These are phyloP conservation scores for Selene dorsalis DNA, from an alignment of 2,797 vertebrate genomes.

Conservation along the genomic window DNA sequence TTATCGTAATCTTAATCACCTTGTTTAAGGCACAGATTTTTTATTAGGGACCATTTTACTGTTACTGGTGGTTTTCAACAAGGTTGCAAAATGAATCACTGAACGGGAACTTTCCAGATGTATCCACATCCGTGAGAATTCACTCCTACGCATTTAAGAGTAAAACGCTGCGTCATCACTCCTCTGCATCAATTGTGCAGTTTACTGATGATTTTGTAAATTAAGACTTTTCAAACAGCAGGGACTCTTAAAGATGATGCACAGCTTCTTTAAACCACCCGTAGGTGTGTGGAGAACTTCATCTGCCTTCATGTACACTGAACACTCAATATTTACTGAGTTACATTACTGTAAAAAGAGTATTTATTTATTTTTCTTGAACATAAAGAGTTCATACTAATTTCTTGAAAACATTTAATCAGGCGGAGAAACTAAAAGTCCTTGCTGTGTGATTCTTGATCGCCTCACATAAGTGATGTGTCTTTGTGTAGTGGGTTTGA, in stretches of 20 bases:
- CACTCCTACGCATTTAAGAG: background rate
- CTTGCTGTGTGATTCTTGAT: constrained; percentile 19
- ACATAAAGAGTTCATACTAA: background rate
- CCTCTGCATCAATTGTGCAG: background rate
- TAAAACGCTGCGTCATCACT: background rate
- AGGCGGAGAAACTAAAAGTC: constrained; percentile 1
- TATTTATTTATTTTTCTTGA: background rate
- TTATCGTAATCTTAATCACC: constrained; percentile 17
- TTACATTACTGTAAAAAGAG: constrained; percentile 2
- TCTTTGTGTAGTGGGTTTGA: constrained; percentile 7
- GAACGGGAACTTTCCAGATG: background rate
- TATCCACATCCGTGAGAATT: background rate
- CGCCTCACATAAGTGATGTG: constrained; percentile 27
- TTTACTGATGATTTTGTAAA: background rate
- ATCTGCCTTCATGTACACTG: background rate
- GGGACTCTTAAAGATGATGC: no score
- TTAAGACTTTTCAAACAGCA: background rate
- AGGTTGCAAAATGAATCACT: constrained; percentile 8
- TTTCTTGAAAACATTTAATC: background rate
- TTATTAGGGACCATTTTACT: constrained; percentile 8
- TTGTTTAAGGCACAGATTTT: constrained; percentile 3
- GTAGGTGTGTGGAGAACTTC: background rate
- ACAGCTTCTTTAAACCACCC: background rate
- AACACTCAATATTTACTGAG: background rate
- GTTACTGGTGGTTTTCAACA: constrained; percentile 16